Percentiles rank a stretch among this genome's conserved stretches.
phyloP scores from a whole-genome alignment of 2,888 invertebrate genomes.

The Andrena fulva region DNA sequence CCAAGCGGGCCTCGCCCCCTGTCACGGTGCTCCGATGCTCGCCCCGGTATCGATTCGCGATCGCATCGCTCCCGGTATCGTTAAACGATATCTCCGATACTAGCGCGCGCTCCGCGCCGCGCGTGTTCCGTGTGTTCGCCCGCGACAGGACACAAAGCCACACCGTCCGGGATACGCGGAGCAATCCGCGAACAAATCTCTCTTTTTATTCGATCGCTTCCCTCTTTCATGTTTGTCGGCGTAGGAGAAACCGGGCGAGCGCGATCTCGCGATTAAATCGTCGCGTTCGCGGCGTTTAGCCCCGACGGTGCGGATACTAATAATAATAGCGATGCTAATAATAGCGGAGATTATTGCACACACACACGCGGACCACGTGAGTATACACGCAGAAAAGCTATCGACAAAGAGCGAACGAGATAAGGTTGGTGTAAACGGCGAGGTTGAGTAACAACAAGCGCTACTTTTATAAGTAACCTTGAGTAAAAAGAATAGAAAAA shows the following conservation, averaged over 20 bases:
- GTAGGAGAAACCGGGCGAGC: not conserved
- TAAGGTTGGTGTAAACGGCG: too few relatives aligned
- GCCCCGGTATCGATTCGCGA: slow-evolving; percentile 42
- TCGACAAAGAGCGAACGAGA: not conserved
- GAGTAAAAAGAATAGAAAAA: too few relatives aligned
- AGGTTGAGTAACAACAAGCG: too few relatives aligned
- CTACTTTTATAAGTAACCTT: too few relatives aligned
- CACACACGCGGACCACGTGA: not conserved
- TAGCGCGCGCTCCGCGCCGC: not conserved
- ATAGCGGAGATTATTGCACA: not conserved
- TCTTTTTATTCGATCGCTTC: not conserved
- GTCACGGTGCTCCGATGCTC: slow-evolving; percentile 18
- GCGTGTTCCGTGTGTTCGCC: not conserved
- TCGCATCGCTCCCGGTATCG: slow-evolving; percentile 56
- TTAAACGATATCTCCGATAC: slow-evolving; percentile 66
- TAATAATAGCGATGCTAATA: not conserved
- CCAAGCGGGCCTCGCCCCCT: slow-evolving; percentile 8
- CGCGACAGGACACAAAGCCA: slow-evolving; percentile 12
- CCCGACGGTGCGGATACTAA: not conserved
- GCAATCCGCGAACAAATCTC: slow-evolving; percentile 18
- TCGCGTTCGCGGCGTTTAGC: not conserved
- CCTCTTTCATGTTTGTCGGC: not conserved
- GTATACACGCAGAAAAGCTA: not conserved
- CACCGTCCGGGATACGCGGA: slow-evolving; percentile 7
- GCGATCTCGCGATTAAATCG: not conserved